Conservation (phyloP, 2,113 vertebrate species). For the Cyphomyrus plagiostoma region DNA sequence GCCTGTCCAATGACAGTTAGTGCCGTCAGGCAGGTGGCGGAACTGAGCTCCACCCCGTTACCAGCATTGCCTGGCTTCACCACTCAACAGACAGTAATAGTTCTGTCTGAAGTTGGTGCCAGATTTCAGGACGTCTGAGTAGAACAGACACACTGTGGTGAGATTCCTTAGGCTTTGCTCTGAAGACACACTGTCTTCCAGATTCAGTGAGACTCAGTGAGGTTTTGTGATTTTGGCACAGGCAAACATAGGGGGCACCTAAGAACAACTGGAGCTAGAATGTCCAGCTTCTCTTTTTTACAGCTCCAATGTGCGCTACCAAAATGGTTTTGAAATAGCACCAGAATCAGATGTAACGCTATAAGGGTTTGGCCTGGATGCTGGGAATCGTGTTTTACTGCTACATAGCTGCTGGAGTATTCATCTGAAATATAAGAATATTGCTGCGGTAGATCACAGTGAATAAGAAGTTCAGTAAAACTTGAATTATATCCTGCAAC, state of each 20-base stretch:
- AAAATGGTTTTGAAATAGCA: not conserved
- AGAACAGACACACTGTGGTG: not conserved
- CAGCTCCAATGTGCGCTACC: not conserved
- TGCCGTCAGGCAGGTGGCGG: not conserved
- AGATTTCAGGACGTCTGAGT: not conserved
- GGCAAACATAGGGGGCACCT: not conserved
- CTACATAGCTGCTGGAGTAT: not conserved
- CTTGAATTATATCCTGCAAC: not conserved
- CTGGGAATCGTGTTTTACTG: not conserved
- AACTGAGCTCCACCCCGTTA: not conserved
- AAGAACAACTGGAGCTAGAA: not conserved
- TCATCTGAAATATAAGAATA: not conserved
- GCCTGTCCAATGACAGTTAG: not conserved
- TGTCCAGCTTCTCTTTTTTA: not conserved
- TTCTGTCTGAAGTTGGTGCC: not conserved
- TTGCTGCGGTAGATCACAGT: not conserved
- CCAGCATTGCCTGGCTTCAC: not conserved
- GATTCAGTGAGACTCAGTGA: not conserved
- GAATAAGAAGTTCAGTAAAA: not conserved
- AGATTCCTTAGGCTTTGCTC: not conserved
- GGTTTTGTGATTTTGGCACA: not conserved
- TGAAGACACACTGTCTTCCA: not conserved
- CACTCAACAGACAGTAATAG: not conserved
- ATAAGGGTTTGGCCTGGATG: not conserved
- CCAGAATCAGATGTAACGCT: not conserved